Evolutionary conservation across 2,888 invertebrate genomes (phyloP), one percentile per base, ranked within the genome.

Genomic region (Pristionchus exspectatus): DNA sequence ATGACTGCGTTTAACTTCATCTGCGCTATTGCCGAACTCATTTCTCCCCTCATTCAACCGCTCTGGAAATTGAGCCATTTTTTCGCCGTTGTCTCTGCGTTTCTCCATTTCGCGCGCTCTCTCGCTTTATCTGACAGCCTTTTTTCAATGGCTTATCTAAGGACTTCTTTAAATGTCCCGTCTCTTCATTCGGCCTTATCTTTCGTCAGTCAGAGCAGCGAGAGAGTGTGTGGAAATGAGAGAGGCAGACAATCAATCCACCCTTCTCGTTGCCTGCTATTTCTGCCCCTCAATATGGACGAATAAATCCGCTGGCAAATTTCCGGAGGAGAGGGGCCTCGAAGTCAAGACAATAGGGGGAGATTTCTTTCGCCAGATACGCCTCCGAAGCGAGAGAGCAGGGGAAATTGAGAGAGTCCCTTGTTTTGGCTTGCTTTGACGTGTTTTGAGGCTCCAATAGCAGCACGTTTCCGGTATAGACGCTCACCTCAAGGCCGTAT

Each of bases 81-180:
- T 30, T n/a, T 50, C 44, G 44, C 44, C 4, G 9, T 50, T 50
- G 44, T 10, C 16, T 56, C 30, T 59, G 50, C 2, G 63, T 38
- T 30, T 86, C 63, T 63, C 86, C 1, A 14, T 86, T 54, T 86
- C 69, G n/a, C 69, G 2, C 9, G 14, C 87, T 87, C 87, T 87
- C 44, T 63, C 38, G n/a, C 38, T 5, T 27, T 21, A 2, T 85
- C 63, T 16, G n/a, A n/a, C 38, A 38, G 81, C 44, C 27, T 24
- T 10, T 81, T 44, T 12, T 14, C 2, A 44, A n/a, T 81, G 50
- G 38, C 81, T 50, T 72, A 44, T 44, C 24, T 44, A 81, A 81
- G 50, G 50, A 81, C 81, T 44, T 87, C 72, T 72, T 7, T 69
- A 7, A 50, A 18, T 59, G 16, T 33, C 24, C 59, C 21, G 54